phyloP scores from a whole-genome alignment of 92 coral and sea anemone species.

The Palythoa grandis region DNA sequence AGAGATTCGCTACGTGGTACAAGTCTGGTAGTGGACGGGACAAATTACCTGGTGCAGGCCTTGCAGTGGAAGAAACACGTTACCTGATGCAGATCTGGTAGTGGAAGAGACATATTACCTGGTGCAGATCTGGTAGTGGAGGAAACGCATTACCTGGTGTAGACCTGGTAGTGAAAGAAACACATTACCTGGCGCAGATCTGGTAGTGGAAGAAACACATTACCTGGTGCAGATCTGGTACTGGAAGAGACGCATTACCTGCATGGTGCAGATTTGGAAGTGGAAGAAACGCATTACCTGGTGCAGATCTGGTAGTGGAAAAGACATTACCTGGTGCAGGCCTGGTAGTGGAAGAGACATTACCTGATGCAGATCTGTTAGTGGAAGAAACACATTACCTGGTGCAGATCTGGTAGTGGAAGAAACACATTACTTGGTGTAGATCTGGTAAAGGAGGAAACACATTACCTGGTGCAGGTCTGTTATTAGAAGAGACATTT shows the following conservation, averaged over 20 bases:
- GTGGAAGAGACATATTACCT: not conserved
- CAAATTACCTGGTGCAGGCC: not conserved
- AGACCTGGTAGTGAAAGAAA: not conserved
- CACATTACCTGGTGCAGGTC: not conserved
- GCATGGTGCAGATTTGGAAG: no score
- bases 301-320: not conserved
- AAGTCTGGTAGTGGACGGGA: no score
- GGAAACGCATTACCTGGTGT: no score
- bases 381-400: not conserved
- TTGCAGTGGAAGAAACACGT: no score
- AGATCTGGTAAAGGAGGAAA: not conserved
- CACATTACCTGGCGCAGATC: not conserved
- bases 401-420: not conserved
- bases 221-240: not conserved
- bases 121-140: not conserved
- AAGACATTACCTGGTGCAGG: not conserved
- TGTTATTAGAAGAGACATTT: not conserved
- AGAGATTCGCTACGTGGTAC: no score
- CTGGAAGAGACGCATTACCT: not conserved
- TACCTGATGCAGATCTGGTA: not conserved
- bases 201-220: not conserved
- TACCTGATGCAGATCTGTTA: not conserved
- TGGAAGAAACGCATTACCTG: not conserved
- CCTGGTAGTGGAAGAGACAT: not conserved
- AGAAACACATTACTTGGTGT: no score